Base-by-base conservation (phyloP, 2,888 invertebrate genomes). In the Oscheius sp. region DNA sequence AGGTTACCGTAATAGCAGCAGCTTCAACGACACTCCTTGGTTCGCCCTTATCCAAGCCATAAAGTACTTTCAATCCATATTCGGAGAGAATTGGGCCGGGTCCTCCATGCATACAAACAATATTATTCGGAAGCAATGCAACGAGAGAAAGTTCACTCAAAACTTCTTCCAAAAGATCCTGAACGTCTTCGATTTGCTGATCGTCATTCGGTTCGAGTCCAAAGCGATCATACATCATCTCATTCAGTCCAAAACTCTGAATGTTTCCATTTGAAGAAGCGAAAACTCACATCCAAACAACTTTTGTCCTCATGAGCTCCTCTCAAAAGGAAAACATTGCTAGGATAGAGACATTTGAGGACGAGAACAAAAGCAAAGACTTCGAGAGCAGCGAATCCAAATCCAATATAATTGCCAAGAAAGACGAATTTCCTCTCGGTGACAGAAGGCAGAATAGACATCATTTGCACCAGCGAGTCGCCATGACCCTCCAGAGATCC, bases 261-360 rank as follows among this genome's bases (percentile, higher is more conserved):
- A 42, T 4, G 15, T 42, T 42, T 42, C 15, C 15, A 15, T 8
- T 37, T 37, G 37, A n/a, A n/a, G n/a, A n/a, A n/a, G 27, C 6
- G 37, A 3, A 63, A 37, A 45, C 63, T 37, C 12, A 75, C 71
- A 34, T 74, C 75, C 27, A 81, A 53, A 8, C 74, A 66, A 6
- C 75, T 67, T n/a, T 74, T 65, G 34, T 80, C 81, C 57, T 81
- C 81, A 46, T 71, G 70, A 42, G 74, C 73, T 10, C 80, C 81
- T 23, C 74, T 71, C 20, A 81, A 69, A 45, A 81, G 52, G 23
- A 74, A 67, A 25, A 80, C 69, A 20, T 76, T 63, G 10, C 67
- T 53, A 20, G 81, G 81, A 52, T 73, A 77, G 34, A 70, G 50
- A 0, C 73, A 64, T 55, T 80, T 80, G 17, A 80, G 68, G 12